phyloP scores from a whole-genome alignment of 1,140 invertebrate species.

The Melipona quadrifasciata region DNA sequence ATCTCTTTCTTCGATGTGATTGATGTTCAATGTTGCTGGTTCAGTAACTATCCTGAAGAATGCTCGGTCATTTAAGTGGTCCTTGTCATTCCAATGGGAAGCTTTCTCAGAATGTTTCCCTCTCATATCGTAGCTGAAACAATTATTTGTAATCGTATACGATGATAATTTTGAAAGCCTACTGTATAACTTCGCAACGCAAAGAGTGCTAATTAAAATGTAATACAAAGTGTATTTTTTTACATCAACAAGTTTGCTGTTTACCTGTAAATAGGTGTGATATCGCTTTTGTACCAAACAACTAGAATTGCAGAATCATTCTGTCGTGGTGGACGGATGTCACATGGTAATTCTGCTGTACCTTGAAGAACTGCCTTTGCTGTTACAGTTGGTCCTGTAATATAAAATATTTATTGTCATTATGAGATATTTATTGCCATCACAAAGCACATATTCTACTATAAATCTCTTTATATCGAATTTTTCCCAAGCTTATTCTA shows the following conservation, averaged over 20 bases:
- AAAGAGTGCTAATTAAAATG: background rate
- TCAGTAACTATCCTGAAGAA: slow-evolving; percentile 83
- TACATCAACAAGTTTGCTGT: background rate
- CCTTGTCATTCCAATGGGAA: slow-evolving; percentile 84
- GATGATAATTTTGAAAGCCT: no score
- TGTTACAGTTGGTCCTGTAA: slow-evolving; percentile 84
- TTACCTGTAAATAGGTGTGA: slow-evolving; percentile 86
- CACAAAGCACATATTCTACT: no score
- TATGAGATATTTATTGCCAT: background rate
- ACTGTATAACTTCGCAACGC: no score
- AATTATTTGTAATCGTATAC: slow-evolving; percentile 19
- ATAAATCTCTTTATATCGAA: background rate
- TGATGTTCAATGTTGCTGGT: slow-evolving; percentile 85
- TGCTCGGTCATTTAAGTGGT: slow-evolving; percentile 83
- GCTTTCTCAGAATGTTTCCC: slow-evolving; percentile 82
- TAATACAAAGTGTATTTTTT: background rate
- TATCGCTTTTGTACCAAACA: slow-evolving; percentile 86
- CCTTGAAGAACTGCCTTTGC: slow-evolving; percentile 84
- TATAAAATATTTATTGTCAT: background rate
- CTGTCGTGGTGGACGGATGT: slow-evolving; percentile 83
- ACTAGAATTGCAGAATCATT: slow-evolving; percentile 84
- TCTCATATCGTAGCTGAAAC: slow-evolving; percentile 85
- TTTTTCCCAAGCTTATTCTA: background rate
- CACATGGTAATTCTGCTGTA: slow-evolving; percentile 85
- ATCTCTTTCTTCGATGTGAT: slow-evolving; percentile 85